Base-by-base conservation (phyloP, 2,888 invertebrate species). In the Philhelius pedissequus region DNA sequence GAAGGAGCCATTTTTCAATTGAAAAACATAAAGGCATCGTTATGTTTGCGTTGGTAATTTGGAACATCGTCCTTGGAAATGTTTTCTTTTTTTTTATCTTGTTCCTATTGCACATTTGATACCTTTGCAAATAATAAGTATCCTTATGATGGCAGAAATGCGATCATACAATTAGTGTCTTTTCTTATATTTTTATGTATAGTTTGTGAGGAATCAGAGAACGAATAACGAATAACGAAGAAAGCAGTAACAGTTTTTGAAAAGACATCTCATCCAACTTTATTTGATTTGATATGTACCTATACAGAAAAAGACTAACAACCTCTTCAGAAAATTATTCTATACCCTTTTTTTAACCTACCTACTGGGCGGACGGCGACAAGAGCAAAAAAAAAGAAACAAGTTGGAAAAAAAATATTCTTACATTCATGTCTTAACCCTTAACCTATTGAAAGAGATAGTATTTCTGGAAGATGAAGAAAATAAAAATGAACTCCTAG, bases 311-410 rank as follows among this genome's bases (percentile, higher is more conserved):
- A 54, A 22, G 62, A 64, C 64, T 78, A 71, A 78, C 77, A 71
- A 78, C 22, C 54, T 78, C 70, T 74, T 74, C 27, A 79, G 60
- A 74, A 74, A 74, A 32, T 79, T 60, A 68, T 74, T 68, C 9
- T 54, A 74, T 56, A 50, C 27, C 15, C 32, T 9, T 5, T 45
- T 45, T 30, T 62, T 35, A 56, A 48, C 20, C 18, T 11, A 6
- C 15, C n/a, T n/a, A n/a, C n/a, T n/a, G n/a, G n/a, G n/a, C n/a
- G n/a, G 13, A 22, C 52, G n/a, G 38, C 2, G 13, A 3, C 5
- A 30, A n/a, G 32, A 4, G 20, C 0, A 11, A 20, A 45, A 45
- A 20, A 20, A 20, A 52, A 9, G 15, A 9, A 30, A 9, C 5
- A 52, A 15, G 7, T 4, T n/a, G 15, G 7, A 35, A 40, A 40